phyloP scores from a whole-genome alignment of 2,888 invertebrate species.

The Neoaliturus tenellus region DNA sequence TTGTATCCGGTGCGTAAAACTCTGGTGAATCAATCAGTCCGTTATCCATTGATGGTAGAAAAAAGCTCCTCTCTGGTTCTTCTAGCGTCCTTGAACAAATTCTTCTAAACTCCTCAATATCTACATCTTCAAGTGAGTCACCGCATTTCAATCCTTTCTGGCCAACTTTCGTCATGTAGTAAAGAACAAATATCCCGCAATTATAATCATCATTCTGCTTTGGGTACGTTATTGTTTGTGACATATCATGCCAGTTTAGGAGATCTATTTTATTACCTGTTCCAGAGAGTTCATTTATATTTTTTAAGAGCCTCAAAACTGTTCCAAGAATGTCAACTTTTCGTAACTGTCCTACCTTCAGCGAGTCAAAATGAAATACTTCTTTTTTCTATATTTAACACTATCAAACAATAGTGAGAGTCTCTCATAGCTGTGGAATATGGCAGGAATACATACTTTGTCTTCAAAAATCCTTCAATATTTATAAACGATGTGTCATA shows the following conservation, averaged over 20 bases:
- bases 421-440: not conserved
- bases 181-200: not conserved
- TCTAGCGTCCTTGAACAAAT: not conserved
- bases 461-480: not conserved
- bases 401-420: not conserved
- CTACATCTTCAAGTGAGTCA: not conserved
- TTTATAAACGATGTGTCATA: not conserved
- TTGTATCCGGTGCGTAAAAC: not conserved
- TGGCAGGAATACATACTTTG: not conserved
- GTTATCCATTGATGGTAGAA: not conserved
- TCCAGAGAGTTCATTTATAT: not conserved
- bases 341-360: not conserved
- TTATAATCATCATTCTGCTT: not conserved
- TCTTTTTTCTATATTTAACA: not conserved
- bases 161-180: not conserved
- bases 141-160: not conserved
- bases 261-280: not conserved
- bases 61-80: not conserved
- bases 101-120: not conserved
- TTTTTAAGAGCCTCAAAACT: not conserved
- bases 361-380: not conserved
- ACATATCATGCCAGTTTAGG: not conserved
- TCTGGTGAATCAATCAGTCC: not conserved
- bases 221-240: too few species aligned
- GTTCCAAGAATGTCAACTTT: not conserved